Conservation (phyloP, 2,797 vertebrate species). For the Calcarius lapponicus region DNA sequence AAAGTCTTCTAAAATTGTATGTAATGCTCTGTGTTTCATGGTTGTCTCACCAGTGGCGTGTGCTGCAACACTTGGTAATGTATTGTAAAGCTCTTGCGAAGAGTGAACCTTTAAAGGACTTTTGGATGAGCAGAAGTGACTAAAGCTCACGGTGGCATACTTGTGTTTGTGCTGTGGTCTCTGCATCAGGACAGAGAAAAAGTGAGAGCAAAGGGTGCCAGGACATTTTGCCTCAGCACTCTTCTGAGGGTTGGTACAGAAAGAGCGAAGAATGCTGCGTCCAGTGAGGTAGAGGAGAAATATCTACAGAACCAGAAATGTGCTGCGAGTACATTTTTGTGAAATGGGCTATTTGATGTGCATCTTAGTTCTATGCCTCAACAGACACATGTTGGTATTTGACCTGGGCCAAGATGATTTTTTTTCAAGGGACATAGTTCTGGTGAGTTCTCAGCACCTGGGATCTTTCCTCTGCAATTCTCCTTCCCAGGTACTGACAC, state of each 20-base stretch:
- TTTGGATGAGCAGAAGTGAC: not conserved
- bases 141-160: not conserved
- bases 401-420: not conserved
- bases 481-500: constrained; percentile 25
- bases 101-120: not conserved
- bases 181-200: not conserved
- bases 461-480: not conserved
- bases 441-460: not conserved
- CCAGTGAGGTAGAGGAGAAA: not conserved
- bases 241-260: rapidly evolving
- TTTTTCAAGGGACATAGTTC: not conserved
- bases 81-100: not conserved
- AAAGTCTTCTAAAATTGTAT: not conserved
- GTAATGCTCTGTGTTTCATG: not conserved
- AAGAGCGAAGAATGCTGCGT: not conserved
- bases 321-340: not conserved
- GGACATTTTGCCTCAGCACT: rapidly evolving
- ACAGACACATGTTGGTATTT: not conserved
- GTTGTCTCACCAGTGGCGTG: no score
- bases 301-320: not conserved
- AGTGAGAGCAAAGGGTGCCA: rapidly evolving
- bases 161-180: not conserved
- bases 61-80: not conserved
- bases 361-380: not conserved
- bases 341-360: not conserved